Evolutionary conservation across 2,888 invertebrate genomes (phyloP).

Genomic region (Andrena flavipes): DNA sequence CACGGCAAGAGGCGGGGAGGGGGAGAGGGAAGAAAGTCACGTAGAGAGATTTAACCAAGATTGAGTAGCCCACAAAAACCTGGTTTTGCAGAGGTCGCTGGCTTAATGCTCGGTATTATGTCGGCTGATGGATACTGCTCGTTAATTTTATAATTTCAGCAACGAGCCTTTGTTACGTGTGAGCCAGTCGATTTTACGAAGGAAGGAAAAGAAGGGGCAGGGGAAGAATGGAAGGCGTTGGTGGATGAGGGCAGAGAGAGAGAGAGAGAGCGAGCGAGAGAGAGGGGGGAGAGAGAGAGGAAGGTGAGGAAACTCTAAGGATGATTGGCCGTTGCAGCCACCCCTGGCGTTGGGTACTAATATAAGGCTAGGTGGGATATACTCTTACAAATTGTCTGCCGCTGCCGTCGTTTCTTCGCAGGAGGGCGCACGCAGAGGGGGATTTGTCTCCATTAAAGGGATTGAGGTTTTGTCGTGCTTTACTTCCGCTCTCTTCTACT

Average conservation of each 20-base stretch:
- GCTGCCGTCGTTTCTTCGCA: conserved; percentile 68
- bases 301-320: conserved; percentile 67
- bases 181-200: conserved; percentile 38
- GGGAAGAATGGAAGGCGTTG: neutral
- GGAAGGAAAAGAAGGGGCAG: conserved; percentile 3
- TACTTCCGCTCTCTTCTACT: conserved; percentile 75
- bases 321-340: conserved; percentile 74
- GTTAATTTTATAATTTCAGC: conserved; percentile 80
- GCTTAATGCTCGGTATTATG: conserved; percentile 75
- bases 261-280: neutral
- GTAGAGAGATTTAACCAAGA: conserved; percentile 73
- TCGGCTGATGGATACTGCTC: conserved; percentile 78
- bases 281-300: conserved; percentile 21
- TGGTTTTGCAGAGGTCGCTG: conserved; percentile 61
- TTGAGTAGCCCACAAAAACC: conserved; percentile 75
- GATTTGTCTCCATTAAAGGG: conserved; percentile 84
- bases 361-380: conserved; percentile 79
- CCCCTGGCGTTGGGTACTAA: conserved; percentile 71
- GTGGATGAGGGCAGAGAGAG: conserved; percentile 5
- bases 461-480: conserved; percentile 83
- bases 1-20: neutral
- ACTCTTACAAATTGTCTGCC: conserved; percentile 83
- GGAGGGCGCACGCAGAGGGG: conserved; percentile 76
- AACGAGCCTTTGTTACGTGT: conserved; percentile 47
- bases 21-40: conserved; percentile 16